A percentile compares a stretch with the other conserved stretches of the same genome.
phyloP scores from a whole-genome alignment of 2,113 vertebrate genomes.

The Carlito syrichta region DNA sequence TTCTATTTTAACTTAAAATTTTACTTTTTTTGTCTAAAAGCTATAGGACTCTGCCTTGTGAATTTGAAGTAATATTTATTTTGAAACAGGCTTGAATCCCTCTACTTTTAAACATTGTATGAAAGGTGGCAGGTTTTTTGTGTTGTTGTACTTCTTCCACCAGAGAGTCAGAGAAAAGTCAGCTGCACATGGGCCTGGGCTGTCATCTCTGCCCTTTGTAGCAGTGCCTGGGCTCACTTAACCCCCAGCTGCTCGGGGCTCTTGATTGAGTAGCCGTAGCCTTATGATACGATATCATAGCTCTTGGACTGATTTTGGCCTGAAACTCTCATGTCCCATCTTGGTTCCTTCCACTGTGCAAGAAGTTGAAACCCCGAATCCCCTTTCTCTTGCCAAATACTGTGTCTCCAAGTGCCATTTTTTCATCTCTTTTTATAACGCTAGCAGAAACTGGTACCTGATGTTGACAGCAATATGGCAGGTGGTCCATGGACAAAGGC shows the following conservation, averaged over 20 bases:
- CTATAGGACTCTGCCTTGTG: not conserved
- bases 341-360: not conserved
- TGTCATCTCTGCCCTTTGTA: not conserved
- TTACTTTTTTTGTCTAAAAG: not conserved
- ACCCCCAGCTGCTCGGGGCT: not conserved
- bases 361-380: not conserved
- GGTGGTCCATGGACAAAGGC: not conserved
- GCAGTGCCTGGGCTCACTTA: not conserved
- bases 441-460: not conserved
- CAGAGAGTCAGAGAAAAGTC: no score
- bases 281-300: not conserved
- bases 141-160: not conserved
- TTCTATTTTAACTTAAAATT: not conserved
- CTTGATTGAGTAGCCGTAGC: not conserved
- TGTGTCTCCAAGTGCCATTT: not conserved
- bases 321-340: fast-evolving
- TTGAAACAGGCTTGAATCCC: not conserved
- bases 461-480: not conserved
- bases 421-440: not conserved
- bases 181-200: no score
- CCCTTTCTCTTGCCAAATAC: not conserved
- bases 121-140: not conserved
- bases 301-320: fast-evolving
- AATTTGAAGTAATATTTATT: not conserved
- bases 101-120: not conserved